phyloP scores from a whole-genome alignment of 2,113 vertebrate species.

The Blennius ocellaris region DNA sequence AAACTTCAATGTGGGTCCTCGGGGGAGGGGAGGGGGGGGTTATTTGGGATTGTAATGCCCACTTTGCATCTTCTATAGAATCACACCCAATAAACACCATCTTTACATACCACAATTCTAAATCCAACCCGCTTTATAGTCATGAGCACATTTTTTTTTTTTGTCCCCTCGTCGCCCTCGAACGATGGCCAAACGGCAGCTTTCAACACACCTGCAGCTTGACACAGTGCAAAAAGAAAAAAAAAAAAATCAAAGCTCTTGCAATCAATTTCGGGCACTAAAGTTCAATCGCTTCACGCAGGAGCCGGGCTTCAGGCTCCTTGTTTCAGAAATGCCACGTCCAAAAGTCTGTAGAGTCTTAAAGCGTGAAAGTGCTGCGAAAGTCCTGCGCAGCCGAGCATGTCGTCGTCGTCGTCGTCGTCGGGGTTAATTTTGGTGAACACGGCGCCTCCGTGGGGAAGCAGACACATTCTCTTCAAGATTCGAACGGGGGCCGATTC shows the following conservation, averaged over 20 bases:
- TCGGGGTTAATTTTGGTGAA: conserved; percentile 68
- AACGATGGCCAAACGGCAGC: conserved; percentile 35
- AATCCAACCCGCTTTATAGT: conserved; percentile 1
- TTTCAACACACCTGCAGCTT: conserved; percentile 7
- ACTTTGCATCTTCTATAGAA: conserved; percentile 60
- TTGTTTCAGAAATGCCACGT: conserved; percentile 58
- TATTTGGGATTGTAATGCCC: conserved; percentile 77
- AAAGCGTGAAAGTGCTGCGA: conserved; percentile 65
- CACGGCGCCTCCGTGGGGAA: conserved; percentile 28
- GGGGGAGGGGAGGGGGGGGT: no score
- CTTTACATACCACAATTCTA: background rate
- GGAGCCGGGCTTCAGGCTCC: conserved; percentile 21
- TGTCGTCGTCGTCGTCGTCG: no score
- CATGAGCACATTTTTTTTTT: conserved; percentile 12
- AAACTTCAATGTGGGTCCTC: conserved; percentile 41
- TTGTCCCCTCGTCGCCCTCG: conserved; percentile 27
- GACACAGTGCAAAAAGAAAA: conserved; percentile 17
- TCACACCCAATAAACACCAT: conserved; percentile 25
- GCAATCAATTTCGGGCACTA: conserved; percentile 10
- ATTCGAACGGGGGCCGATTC: conserved; percentile 38
- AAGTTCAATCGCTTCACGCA: conserved; percentile 2
- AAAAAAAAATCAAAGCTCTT: conserved; percentile 12
- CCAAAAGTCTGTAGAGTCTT: conserved; percentile 68
- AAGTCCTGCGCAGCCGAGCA: conserved; percentile 50
- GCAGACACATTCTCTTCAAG: conserved; percentile 29